These are phyloP conservation scores for Cybosia mesomella DNA, from an alignment of 2,888 invertebrate genomes.

Conservation along the genomic window DNA sequence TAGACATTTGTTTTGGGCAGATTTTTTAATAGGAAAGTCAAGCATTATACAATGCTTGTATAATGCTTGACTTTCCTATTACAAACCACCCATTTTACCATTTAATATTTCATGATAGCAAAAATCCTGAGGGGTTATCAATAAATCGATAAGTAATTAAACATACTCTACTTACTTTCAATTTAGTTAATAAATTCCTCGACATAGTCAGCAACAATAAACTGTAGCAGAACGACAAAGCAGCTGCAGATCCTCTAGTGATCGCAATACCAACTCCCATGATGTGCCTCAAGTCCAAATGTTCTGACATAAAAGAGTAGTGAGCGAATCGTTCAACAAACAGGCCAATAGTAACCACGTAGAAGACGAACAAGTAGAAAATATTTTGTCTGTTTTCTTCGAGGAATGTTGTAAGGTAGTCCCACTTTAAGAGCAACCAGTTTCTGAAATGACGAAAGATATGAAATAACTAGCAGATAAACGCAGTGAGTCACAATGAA, in stretches of 20 bases:
- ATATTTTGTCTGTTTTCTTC: slow-evolving; percentile 99
- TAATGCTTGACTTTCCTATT: no score
- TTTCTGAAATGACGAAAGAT: slow-evolving; percentile 77
- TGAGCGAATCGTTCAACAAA: slow-evolving; percentile 98
- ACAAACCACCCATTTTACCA: no score
- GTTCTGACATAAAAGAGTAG: slow-evolving; percentile 98
- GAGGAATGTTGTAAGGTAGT: slow-evolving; percentile 95
- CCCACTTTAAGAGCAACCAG: slow-evolving; percentile 93
- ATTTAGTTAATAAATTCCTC: slow-evolving; percentile 95
- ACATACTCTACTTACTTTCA: slow-evolving; percentile 86
- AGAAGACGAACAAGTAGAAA: slow-evolving; percentile 97
- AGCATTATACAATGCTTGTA: background rate
- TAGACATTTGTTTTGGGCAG: no score
- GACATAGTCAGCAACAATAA: slow-evolving; percentile 97
- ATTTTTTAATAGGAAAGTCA: no score
- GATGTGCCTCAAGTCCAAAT: slow-evolving; percentile 97
- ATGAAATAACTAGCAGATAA: no score
- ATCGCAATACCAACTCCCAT: slow-evolving; percentile 99
- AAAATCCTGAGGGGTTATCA: no score
- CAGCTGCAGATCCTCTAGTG: slow-evolving; percentile 97
- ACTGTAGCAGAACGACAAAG: slow-evolving; percentile 97
- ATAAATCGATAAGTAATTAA: no score
- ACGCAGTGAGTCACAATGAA: background rate
- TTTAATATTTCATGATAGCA: no score
- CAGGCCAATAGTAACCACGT: slow-evolving; percentile 96